Conservation (phyloP, 2,113 vertebrate genomes). For the Hemicordylus capensis region DNA sequence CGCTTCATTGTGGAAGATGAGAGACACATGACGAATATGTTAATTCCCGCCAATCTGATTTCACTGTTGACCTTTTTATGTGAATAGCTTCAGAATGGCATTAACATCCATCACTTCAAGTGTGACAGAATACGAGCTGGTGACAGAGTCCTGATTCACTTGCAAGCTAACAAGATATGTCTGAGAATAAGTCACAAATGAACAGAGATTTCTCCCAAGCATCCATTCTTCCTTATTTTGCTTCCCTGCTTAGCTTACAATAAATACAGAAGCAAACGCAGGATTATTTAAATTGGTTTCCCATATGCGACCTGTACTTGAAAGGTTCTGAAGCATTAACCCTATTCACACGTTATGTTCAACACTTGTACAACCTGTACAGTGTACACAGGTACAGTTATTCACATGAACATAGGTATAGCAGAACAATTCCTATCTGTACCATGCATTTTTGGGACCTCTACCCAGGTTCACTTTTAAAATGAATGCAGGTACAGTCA, state of each 20-base stretch:
- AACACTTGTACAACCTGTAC: too few species aligned
- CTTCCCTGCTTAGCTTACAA: not conserved
- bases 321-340: not conserved
- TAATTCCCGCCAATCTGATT: not conserved
- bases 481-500: too few species aligned
- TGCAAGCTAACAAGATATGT: conserved; percentile 20
- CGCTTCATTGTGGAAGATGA: conserved; percentile 1
- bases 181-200: not conserved
- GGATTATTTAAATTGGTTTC: not conserved
- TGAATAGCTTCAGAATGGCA: conserved; percentile 44
- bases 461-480: too few species aligned
- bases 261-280: too few species aligned
- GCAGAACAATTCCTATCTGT: too few species aligned
- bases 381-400: too few species aligned
- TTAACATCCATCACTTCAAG: conserved; percentile 1
- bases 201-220: not conserved
- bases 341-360: too few species aligned
- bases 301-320: not conserved
- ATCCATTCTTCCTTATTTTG: not conserved
- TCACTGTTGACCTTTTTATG: conserved; percentile 34
- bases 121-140: conserved; percentile 24
- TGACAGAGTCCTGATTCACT: conserved; percentile 43
- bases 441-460: too few species aligned
- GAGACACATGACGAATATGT: conserved; percentile 39
- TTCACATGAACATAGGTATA: too few species aligned